Conservation (phyloP, 2,888 invertebrate genomes). For the Cataglyphis rosenhaueri region DNA sequence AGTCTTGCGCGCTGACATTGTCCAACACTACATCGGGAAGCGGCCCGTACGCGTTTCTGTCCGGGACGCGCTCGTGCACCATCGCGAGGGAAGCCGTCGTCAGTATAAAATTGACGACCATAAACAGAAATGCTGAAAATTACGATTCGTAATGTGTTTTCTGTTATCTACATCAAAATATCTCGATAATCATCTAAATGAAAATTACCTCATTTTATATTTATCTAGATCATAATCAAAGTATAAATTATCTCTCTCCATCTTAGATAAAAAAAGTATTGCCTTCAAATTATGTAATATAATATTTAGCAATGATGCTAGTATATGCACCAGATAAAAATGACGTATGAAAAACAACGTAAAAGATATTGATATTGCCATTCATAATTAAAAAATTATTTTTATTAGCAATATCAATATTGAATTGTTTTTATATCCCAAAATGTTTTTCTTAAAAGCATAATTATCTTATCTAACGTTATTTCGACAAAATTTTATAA, state of each 20-base stretch:
- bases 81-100: conserved; percentile 92
- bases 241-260: neutral
- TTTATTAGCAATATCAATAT: neutral
- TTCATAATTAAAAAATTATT: neutral
- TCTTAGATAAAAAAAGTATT: neutral
- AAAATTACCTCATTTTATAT: neutral
- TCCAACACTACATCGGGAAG: conserved; percentile 94
- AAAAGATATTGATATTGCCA: too few species aligned
- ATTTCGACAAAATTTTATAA: too few species aligned
- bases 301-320: neutral
- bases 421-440: neutral
- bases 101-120: conserved; percentile 88
- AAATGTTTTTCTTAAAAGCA: neutral
- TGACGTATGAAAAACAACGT: neutral
- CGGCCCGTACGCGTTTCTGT: conserved; percentile 90
- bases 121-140: conserved; percentile 87
- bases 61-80: conserved; percentile 95
- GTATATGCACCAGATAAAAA: neutral
- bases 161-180: neutral
- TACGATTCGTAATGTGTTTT: neutral
- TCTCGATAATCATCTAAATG: neutral
- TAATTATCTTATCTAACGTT: too few species aligned
- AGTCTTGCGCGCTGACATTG: conserved; percentile 90
- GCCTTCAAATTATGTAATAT: neutral
- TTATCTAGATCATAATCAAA: neutral